A percentile compares a stretch with the other conserved stretches of the same genome.
Conservation (phyloP, 2,888 invertebrate species). For the Muschampia plurimacula region DNA sequence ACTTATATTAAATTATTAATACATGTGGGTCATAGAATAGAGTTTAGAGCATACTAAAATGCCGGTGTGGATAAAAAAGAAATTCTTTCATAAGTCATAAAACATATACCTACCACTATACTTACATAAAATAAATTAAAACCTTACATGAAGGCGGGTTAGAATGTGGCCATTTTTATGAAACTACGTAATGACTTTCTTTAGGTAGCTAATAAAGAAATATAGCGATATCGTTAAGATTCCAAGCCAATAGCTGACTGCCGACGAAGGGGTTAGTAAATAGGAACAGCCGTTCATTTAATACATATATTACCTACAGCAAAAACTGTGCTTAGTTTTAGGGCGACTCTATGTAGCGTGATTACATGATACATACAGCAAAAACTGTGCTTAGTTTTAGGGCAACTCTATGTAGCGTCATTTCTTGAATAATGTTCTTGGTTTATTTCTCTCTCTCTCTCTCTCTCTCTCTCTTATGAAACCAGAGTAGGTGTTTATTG, state of each 20-base stretch:
- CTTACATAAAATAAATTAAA: neutral
- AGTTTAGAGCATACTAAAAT: too few species aligned
- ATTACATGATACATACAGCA: neutral
- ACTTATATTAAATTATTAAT: too few species aligned
- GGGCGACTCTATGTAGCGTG: neutral
- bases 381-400: slow-evolving; percentile 11
- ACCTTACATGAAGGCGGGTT: neutral
- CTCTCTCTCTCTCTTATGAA: neutral
- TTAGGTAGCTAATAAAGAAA: slow-evolving; percentile 3
- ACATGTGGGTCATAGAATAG: too few species aligned
- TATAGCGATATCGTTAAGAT: slow-evolving; percentile 28
- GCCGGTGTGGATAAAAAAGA: too few species aligned
- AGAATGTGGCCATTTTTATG: slow-evolving; percentile 24
- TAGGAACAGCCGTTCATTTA: slow-evolving; percentile 16
- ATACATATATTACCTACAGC: slow-evolving; percentile 4
- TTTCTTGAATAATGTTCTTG: neutral
- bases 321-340: slow-evolving; percentile 17
- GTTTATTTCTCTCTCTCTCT: neutral
- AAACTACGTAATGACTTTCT: slow-evolving; percentile 25
- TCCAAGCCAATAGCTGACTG: slow-evolving; percentile 25
- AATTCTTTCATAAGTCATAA: too few species aligned
- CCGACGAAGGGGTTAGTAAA: slow-evolving; percentile 14
- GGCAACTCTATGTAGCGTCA: neutral
- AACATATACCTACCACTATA: too few species aligned
- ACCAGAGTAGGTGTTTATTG: neutral